These are phyloP conservation scores for Phaenicophaeus curvirostris DNA, from an alignment of 2,797 vertebrate species.

Conservation along the genomic window DNA sequence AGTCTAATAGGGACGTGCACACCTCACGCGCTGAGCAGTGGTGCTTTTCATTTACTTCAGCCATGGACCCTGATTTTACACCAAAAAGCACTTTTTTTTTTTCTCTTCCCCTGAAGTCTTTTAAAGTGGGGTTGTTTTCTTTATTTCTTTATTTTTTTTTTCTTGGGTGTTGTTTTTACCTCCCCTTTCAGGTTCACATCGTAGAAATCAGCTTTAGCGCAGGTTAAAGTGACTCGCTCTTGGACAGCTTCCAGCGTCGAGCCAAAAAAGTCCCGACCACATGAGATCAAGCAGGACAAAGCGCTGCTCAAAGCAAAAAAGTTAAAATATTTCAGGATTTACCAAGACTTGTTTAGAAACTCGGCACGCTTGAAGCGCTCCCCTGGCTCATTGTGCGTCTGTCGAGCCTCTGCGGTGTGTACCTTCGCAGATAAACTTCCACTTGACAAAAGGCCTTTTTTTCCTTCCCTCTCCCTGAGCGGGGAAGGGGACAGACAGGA, in stretches of 20 bases:
- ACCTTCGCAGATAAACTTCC: slow-evolving; percentile 68
- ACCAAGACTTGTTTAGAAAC: slow-evolving; percentile 59
- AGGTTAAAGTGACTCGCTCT: slow-evolving; percentile 69
- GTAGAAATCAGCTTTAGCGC: slow-evolving; percentile 63
- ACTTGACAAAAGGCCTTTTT: slow-evolving; percentile 60
- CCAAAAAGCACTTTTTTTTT: background rate
- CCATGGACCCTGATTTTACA: background rate
- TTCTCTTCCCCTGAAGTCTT: background rate
- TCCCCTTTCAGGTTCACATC: slow-evolving; percentile 55
- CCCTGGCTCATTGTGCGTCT: slow-evolving; percentile 51
- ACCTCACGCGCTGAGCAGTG: slow-evolving; percentile 3
- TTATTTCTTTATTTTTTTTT: background rate
- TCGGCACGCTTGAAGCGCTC: slow-evolving; percentile 42
- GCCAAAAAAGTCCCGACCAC: slow-evolving; percentile 77
- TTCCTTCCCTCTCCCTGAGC: background rate
- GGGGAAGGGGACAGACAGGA: slow-evolving; percentile 4
- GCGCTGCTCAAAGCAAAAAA: slow-evolving; percentile 63
- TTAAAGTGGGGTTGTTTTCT: background rate
- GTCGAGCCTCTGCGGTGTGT: slow-evolving; percentile 16
- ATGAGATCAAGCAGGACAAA: slow-evolving; percentile 70
- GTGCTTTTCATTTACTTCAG: slow-evolving; percentile 9
- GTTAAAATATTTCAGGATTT: slow-evolving; percentile 67
- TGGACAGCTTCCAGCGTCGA: slow-evolving; percentile 67
- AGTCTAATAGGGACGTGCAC: slow-evolving; percentile 12
- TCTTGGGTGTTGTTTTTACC: background rate